Evolutionary conservation across 2,797 vertebrate genomes (phyloP), one percentile per base, ranked within the genome.

Genomic region (Hoplostethus mediterraneus): DNA sequence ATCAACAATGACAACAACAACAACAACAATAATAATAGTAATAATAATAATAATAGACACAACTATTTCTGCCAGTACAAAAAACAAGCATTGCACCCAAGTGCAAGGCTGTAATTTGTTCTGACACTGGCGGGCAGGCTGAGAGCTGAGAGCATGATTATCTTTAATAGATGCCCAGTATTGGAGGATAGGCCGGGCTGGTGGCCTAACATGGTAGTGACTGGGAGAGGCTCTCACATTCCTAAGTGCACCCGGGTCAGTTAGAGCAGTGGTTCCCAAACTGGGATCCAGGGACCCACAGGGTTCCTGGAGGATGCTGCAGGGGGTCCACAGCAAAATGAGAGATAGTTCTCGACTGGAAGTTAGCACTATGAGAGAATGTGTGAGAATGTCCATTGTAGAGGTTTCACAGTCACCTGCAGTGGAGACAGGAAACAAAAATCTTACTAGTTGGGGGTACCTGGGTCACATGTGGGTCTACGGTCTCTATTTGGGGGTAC

Each of bases 371-470:
- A 70, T 12, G 59, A 60, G 71, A 57, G 38, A n/a, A 64, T 52
- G 79, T 75, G 71, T 72, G 69, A 71, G 71, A 79, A 82, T 36
- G 74, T 83, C 33, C 1, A 40, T 83, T 82, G 75, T 76, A 83
- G 58, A 77, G 65, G 38, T 71, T 79, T 83, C 62, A 67, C 66
- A 59, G 61, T 75, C 78, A 78, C 76, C 81, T 83, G 71, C 71
- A 73, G 67, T 76, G 64, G 79, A 80, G 2, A 68, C 47, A 16
- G 21, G 2, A 48, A 13, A 31, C 0, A 36, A 28, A 74, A 38
- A 68, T 58, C 62, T 49, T 49, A 68, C 33, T 3, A 21, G 11
- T 57, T 57, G 65, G 65, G 65, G 75, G 51, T 53, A 71, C 51
- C 63, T 31, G 17, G 21, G 28, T 2, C 11, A 48, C 42, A 49